phyloP scores from a whole-genome alignment of 2,113 vertebrate species.

The Stercorarius parasiticus region DNA sequence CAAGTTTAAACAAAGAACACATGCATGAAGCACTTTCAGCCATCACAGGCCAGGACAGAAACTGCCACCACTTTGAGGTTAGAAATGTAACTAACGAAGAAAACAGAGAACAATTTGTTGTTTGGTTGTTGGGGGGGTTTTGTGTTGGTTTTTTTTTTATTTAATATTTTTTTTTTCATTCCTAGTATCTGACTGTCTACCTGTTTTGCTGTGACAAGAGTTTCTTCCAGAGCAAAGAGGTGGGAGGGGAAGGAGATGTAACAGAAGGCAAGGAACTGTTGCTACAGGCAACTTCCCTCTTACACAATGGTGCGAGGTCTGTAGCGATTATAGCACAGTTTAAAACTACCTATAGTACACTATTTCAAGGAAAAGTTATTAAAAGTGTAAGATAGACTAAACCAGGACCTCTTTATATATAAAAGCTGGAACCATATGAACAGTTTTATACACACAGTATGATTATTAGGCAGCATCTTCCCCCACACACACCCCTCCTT shows the following conservation, averaged over 20 bases:
- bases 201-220: not conserved
- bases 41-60: not conserved
- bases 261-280: not conserved
- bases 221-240: not conserved
- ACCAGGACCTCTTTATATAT: not conserved
- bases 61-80: not conserved
- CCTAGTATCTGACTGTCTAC: not conserved
- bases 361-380: not conserved
- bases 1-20: not conserved
- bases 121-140: not conserved
- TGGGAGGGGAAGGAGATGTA: not conserved
- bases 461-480: constrained; percentile 42
- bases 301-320: constrained; percentile 34
- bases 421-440: constrained; percentile 15
- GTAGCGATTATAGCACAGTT: not conserved
- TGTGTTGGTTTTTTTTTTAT: not conserved
- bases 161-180: not conserved
- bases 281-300: constrained; percentile 31
- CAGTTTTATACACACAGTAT: not conserved
- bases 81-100: not conserved
- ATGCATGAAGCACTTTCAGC: not conserved
- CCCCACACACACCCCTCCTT: constrained; percentile 2
- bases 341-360: constrained; percentile 13
- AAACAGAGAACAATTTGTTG: not conserved
- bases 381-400: not conserved